A percentile compares a stretch with the other conserved stretches of the same genome.
Evolutionary conservation across 2,888 invertebrate species (phyloP).

Genomic region (Gymnocheta viridis): DNA sequence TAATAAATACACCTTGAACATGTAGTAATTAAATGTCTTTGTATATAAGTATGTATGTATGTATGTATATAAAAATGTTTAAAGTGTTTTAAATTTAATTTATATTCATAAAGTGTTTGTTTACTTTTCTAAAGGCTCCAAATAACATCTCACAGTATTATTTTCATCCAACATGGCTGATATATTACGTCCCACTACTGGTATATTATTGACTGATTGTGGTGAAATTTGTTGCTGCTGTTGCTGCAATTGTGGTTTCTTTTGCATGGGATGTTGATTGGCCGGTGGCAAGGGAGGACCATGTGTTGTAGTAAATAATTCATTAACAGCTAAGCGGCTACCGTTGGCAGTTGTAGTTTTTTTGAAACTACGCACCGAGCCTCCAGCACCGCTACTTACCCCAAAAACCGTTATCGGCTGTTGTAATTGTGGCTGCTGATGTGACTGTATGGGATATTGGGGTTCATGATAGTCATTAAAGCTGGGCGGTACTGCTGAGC

Average conservation of each 20-base stretch:
- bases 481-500: slow-evolving; percentile 44
- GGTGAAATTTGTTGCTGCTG: slow-evolving; percentile 72
- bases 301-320: slow-evolving; percentile 73
- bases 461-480: slow-evolving; percentile 69
- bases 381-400: slow-evolving; percentile 81
- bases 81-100: slow-evolving; percentile 44
- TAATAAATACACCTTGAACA: slow-evolving; percentile 68
- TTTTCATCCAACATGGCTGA: slow-evolving; percentile 92
- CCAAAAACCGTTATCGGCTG: slow-evolving; percentile 78
- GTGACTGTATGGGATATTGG: slow-evolving; percentile 61
- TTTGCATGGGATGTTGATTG: slow-evolving; percentile 79
- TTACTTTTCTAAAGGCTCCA: slow-evolving; percentile 85
- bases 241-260: slow-evolving; percentile 74
- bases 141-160: slow-evolving; percentile 92
- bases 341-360: slow-evolving; percentile 78
- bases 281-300: slow-evolving; percentile 80
- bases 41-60: slow-evolving; percentile 38
- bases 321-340: slow-evolving; percentile 80
- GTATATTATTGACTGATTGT: slow-evolving; percentile 73
- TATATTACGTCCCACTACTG: slow-evolving; percentile 76
- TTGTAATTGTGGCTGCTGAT: slow-evolving; percentile 65
- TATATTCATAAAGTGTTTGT: slow-evolving; percentile 16
- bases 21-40: slow-evolving; percentile 62
- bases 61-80: slow-evolving; percentile 50
- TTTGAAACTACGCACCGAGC: slow-evolving; percentile 77